Base-by-base conservation (phyloP, 2,888 invertebrate species). In the Epirrita christyi region DNA sequence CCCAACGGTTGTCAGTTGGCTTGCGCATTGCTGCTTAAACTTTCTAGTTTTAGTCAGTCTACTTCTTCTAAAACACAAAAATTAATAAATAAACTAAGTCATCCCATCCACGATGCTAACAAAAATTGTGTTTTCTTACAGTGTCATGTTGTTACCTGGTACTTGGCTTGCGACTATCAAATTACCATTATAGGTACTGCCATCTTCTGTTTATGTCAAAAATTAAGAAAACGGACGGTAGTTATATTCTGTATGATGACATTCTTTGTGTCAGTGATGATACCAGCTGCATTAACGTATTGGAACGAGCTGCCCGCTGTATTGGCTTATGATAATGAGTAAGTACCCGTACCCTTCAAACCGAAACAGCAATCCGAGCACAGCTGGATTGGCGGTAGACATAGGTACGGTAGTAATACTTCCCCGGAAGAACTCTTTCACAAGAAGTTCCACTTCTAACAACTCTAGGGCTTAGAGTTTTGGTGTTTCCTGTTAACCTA, bases 81-180 rank as follows among this genome's bases (percentile, higher is more conserved):
- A 4, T 7, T 7, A 32, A 1, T 4, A 32, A 32, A 32, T 6
- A 32, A 9, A 32, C 6, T 32, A n/a, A n/a, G n/a, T n/a, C n/a
- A n/a, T 7, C 21, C 21, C 21, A 21, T 21, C 2, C 21, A 32
- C 10, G 32, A 4, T 32, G 32, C 10, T 32, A 2, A 32, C 10
- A 1, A 32, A 32, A 9, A 32, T 32, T 7, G n/a, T n/a, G n/a
- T 10, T 32, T 2, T 36, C 37, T 55, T 59, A 2, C 63, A 72
- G 72, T 71, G 73, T n/a, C 61, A 65, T 7, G 8, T 6, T 9
- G 46, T 66, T 0, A 55, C 68, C 1, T 72, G 72, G 72, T 73
- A 72, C 28, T 4, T 71, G 0, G 38, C 65, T 0, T 63, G 65
- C n/a, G 72, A 72, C 53, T 66, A 62, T 36, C 73, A 73, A 40